phyloP scores from a whole-genome alignment of 1,140 invertebrate species.

The Drosophila simulans region DNA sequence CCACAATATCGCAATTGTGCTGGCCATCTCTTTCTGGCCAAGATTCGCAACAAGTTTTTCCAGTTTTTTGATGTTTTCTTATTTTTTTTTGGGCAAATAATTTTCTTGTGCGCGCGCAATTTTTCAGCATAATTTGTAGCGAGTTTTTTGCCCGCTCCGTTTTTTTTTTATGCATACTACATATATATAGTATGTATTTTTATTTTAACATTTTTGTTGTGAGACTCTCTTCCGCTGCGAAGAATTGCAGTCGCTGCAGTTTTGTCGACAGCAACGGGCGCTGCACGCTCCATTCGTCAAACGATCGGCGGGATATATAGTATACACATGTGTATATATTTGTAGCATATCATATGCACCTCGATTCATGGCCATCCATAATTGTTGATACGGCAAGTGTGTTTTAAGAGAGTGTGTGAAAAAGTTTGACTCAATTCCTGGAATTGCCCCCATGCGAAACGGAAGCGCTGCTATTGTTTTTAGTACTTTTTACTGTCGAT shows the following conservation, averaged over 20 bases:
- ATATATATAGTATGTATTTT: constrained; percentile 11
- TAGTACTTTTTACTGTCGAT: constrained; percentile 8
- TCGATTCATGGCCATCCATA: constrained; percentile 62
- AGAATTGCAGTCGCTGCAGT: constrained; percentile 70
- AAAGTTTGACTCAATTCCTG: constrained; percentile 69
- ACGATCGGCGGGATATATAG: constrained; percentile 32
- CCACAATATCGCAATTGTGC: constrained; percentile 9
- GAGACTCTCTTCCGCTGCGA: constrained; percentile 41
- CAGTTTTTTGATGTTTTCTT: constrained; percentile 57
- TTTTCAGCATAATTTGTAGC: constrained; percentile 68
- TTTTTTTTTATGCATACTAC: constrained; percentile 4
- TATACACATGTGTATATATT: background rate
- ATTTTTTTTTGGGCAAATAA: constrained; percentile 34
- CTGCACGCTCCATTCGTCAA: constrained; percentile 63
- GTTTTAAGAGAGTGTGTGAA: constrained; percentile 68
- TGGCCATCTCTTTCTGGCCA: constrained; percentile 61
- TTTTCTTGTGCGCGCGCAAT: constrained; percentile 62
- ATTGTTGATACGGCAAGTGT: constrained; percentile 57
- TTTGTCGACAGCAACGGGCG: constrained; percentile 60
- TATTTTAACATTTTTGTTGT: constrained; percentile 10
- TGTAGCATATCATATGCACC: constrained; percentile 8
- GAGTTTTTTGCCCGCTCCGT: constrained; percentile 23
- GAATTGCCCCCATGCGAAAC: constrained; percentile 63
- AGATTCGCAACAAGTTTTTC: constrained; percentile 70
- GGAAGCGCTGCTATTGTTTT: constrained; percentile 50